phyloP scores from a whole-genome alignment of 2,113 vertebrate genomes.

The Epinephelus fuscoguttatus region DNA sequence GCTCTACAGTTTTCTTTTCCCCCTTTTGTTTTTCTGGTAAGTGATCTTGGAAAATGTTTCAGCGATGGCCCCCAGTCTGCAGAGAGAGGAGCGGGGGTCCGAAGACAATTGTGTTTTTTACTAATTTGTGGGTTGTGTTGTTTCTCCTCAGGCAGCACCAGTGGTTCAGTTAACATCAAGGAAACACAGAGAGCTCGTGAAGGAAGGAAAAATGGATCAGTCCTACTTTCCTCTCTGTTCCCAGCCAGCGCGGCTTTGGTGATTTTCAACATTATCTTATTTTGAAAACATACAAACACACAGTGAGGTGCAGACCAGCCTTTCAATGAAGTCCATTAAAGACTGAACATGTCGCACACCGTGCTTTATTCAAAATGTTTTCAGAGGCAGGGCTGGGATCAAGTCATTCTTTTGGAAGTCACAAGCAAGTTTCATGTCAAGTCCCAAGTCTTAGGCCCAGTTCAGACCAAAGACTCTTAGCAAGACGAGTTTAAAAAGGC shows the following conservation, averaged over 20 bases:
- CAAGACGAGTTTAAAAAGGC: too few relatives aligned
- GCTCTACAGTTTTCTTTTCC: conserved; percentile 39
- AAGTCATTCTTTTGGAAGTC: too few relatives aligned
- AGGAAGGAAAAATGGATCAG: too few relatives aligned
- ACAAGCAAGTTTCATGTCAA: too few relatives aligned
- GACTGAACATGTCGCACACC: neutral
- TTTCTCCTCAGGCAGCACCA: neutral
- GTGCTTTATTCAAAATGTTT: neutral
- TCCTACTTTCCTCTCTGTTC: too few relatives aligned
- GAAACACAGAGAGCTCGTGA: neutral
- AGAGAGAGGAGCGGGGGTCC: conserved; percentile 1
- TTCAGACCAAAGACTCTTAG: too few relatives aligned
- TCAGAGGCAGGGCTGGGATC: too few relatives aligned
- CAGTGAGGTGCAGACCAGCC: neutral
- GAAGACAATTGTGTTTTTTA: neutral
- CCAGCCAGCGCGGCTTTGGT: neutral
- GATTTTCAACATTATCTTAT: neutral
- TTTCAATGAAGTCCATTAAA: neutral
- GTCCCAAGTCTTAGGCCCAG: too few relatives aligned
- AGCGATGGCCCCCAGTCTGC: conserved; percentile 35
- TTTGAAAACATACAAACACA: neutral
- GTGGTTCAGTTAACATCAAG: neutral
- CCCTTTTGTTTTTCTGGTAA: conserved; percentile 70
- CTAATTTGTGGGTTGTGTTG: conserved; percentile 39
- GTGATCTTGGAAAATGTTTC: conserved; percentile 60